phyloP scores from a whole-genome alignment of 2,113 vertebrate genomes.

The Trichomycterus rosablanca region DNA sequence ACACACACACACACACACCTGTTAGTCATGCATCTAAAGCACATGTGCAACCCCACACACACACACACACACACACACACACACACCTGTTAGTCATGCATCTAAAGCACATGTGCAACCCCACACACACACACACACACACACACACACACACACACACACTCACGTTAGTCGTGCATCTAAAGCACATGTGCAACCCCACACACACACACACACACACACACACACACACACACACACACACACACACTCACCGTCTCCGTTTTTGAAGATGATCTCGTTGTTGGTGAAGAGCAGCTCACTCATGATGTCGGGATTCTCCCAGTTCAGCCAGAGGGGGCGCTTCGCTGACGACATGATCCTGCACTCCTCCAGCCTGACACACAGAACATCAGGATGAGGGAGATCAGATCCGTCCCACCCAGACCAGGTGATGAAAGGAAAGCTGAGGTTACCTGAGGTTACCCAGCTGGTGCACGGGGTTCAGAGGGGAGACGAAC shows the following conservation, averaged over 20 bases:
- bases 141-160: conserved; percentile 17
- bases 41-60: conserved; percentile 62
- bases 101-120: conserved; percentile 4
- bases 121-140: neutral
- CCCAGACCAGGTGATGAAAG: too few species aligned
- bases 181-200: too few species aligned
- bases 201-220: conserved; percentile 12
- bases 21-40: too few species aligned
- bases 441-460: conserved; percentile 57
- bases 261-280: conserved; percentile 64
- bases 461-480: conserved; percentile 72
- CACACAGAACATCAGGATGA: neutral
- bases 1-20: conserved; percentile 20
- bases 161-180: too few species aligned
- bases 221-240: conserved; percentile 25
- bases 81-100: too few species aligned
- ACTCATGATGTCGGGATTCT: conserved; percentile 63
- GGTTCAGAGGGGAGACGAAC: conserved; percentile 73
- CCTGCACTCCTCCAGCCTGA: conserved; percentile 60
- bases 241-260: conserved; percentile 51
- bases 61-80: conserved; percentile 25
- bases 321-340: conserved; percentile 65
- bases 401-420: too few species aligned
- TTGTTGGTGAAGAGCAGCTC: conserved; percentile 63
- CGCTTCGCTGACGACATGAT: conserved; percentile 64